phyloP scores from a whole-genome alignment of 2,888 invertebrate genomes.

The Exocentrus adspersus region DNA sequence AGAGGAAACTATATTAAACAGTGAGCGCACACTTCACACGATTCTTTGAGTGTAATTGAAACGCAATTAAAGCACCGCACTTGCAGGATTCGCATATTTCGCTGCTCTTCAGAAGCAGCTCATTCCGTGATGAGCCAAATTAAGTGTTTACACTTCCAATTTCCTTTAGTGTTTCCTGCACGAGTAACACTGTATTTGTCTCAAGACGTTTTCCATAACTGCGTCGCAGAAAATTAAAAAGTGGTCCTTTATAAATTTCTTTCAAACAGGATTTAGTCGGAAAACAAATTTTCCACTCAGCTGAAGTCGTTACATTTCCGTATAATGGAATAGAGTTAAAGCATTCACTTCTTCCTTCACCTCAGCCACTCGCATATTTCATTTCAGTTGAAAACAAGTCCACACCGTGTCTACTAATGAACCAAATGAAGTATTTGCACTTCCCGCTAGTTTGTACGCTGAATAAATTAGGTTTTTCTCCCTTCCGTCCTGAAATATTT shows the following conservation, averaged over 20 bases:
- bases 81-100: neutral
- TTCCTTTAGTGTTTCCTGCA: neutral
- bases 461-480: constrained; percentile 26
- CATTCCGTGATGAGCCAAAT: constrained; percentile 13
- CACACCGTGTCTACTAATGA: constrained; percentile 21
- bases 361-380: constrained; percentile 12
- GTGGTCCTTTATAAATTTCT: too few species aligned
- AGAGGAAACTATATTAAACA: constrained; percentile 16
- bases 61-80: constrained; percentile 4
- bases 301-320: neutral
- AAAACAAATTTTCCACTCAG: too few species aligned
- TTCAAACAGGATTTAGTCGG: too few species aligned
- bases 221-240: too few species aligned
- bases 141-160: constrained; percentile 13
- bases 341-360: neutral
- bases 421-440: constrained; percentile 25
- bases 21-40: constrained; percentile 3
- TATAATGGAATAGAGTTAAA: neutral
- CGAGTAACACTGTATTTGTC: too few species aligned
- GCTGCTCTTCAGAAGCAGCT: constrained; percentile 3
- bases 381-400: constrained; percentile 17
- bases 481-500: constrained; percentile 6
- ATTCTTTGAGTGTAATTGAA: constrained; percentile 17
- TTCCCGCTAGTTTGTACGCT: constrained; percentile 22
- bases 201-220: too few species aligned